A percentile compares a stretch with the other conserved stretches of the same genome.
Conservation (phyloP, 2,113 vertebrate species). For the Spea multiplicata region DNA sequence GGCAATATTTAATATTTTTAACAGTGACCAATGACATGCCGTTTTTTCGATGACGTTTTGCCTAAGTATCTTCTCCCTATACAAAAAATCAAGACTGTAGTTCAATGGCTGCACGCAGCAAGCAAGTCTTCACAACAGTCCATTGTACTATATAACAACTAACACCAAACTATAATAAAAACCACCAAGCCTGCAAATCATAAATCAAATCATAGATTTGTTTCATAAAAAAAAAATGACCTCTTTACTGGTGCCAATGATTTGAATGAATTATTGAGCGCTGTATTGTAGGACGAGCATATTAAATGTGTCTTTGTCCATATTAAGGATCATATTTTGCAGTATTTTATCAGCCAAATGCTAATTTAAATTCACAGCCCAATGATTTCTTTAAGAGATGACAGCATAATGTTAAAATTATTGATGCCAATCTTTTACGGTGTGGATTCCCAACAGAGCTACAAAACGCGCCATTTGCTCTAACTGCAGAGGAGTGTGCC, state of each 20-base stretch:
- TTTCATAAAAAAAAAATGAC: constrained; percentile 48
- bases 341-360: constrained; percentile 52
- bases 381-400: constrained; percentile 53
- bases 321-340: constrained; percentile 46
- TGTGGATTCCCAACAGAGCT: constrained; percentile 20
- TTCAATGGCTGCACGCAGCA: no score
- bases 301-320: constrained; percentile 49
- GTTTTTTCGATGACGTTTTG: no score
- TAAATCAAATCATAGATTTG: constrained; percentile 47
- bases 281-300: constrained; percentile 32
- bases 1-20: no score
- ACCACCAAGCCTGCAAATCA: background rate
- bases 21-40: no score
- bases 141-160: background rate
- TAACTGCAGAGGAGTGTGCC: background rate
- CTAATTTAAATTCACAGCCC: constrained; percentile 53
- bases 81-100: no score
- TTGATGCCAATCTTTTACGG: constrained; percentile 42
- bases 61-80: no score
- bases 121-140: no score
- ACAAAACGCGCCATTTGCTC: constrained; percentile 16
- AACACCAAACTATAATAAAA: background rate
- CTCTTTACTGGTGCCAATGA: constrained; percentile 47
- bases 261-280: constrained; percentile 52
- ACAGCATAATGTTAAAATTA: constrained; percentile 51